Evolutionary conservation across 2,888 invertebrate genomes (phyloP).

Genomic region (Acrobasis repandana): DNA sequence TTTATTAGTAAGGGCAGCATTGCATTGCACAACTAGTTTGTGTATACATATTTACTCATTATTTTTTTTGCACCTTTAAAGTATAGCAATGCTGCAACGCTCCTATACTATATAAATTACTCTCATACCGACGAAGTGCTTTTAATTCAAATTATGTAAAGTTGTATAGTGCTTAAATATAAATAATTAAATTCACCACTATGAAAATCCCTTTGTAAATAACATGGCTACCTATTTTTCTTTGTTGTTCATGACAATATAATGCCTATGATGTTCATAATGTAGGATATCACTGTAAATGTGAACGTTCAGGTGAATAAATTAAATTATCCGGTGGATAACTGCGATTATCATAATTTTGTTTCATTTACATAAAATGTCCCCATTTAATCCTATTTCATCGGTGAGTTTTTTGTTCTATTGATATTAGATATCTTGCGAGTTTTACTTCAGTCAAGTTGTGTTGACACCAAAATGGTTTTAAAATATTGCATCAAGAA

Average conservation of each 20-base stretch:
- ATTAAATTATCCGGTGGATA: slow-evolving; percentile 75
- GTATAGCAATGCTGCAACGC: slow-evolving; percentile 41
- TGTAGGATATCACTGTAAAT: slow-evolving; percentile 74
- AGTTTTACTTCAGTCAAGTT: neutral
- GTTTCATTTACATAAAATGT: slow-evolving; percentile 57
- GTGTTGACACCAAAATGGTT: neutral
- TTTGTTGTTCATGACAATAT: slow-evolving; percentile 74
- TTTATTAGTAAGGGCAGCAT: slow-evolving; percentile 18
- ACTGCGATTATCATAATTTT: slow-evolving; percentile 69
- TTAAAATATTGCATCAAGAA: neutral
- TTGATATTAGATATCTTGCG: neutral
- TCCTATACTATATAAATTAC: slow-evolving; percentile 37
- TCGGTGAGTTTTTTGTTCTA: neutral
- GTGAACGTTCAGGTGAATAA: slow-evolving; percentile 72
- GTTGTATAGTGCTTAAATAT: slow-evolving; percentile 73
- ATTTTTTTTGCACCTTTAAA: slow-evolving; percentile 32
- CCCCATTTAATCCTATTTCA: neutral
- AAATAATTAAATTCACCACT: slow-evolving; percentile 59
- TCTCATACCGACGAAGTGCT: slow-evolving; percentile 53
- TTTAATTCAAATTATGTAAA: slow-evolving; percentile 66
- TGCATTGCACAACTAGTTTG: slow-evolving; percentile 28
- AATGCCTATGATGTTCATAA: slow-evolving; percentile 77
- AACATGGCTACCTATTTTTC: slow-evolving; percentile 65
- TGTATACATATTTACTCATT: slow-evolving; percentile 28
- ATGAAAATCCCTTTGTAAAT: slow-evolving; percentile 68